Base-by-base conservation (phyloP, 2,113 vertebrate species). In the Fregata magnificens region DNA sequence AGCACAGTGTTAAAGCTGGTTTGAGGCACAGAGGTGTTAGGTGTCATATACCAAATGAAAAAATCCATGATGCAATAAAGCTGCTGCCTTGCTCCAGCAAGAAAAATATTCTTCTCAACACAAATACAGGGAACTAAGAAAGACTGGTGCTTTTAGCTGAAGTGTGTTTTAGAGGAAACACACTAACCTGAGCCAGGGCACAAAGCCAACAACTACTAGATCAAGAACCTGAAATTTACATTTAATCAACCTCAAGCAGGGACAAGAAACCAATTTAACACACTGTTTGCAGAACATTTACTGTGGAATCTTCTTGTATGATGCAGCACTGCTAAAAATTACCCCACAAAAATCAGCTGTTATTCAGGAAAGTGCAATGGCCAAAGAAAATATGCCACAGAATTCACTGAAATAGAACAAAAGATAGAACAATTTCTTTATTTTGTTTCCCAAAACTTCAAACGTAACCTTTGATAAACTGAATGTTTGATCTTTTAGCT, bases 401-500 rank as follows among this genome's bases (percentile, higher is more conserved):
- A 93, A 95, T 29, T 89, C 71, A 87, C 45, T 50, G 59, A 92
- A 95, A 79, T 42, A 92, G 73, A 94, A 94, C 59, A 83, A 92
- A 67, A n/a, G n/a, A n/a, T n/a, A n/a, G n/a, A n/a, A n/a, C 36
- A 53, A 70, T 95, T 93, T 89, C 70, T 94, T 92, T 88, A 83
- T 92, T 96, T 97, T 95, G 56, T 87, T 90, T 95, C 82, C 78
- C 91, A 85, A 92, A 94, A 95, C 95, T 96, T 98, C 97, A 97
- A 92, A 95, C 13, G 1, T 93, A 97, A 95, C 91, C 83, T 94
- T 97, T 90, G 91, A 96, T 97, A 96, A 95, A 67, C 26, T 56
- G 74, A 90, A 82, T 32, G 86, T 95, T 97, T 97, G 96, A 97
- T 97, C 93, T 97, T 97, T 90, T 94, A 88, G 92, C 97, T 96